phyloP scores from a whole-genome alignment of 2,888 invertebrate species.

The Auanema freiburgensis region DNA sequence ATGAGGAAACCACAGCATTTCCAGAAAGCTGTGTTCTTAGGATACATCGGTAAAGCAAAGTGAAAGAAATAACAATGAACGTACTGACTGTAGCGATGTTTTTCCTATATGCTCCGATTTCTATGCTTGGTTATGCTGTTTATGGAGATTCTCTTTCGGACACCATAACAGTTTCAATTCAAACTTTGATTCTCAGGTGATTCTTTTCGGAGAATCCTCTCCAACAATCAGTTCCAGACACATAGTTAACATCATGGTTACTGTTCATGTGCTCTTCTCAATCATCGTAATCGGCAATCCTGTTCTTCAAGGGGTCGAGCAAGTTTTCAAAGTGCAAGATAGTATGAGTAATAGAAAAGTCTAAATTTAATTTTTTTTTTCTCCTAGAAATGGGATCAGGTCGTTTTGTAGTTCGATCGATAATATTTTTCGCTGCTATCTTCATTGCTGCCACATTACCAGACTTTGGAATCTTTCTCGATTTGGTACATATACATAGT shows the following conservation, averaged over 20 bases:
- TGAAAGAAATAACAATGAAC: background rate
- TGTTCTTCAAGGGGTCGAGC: constrained; percentile 31
- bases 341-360: constrained; percentile 10
- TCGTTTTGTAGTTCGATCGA: constrained; percentile 24
- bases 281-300: constrained; percentile 39
- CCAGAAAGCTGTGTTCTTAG: constrained; percentile 25
- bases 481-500: constrained; percentile 23
- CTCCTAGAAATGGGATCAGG: constrained; percentile 33
- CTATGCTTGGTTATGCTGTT: constrained; percentile 28
- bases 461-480: constrained; percentile 37
- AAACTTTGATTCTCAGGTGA: constrained; percentile 19
- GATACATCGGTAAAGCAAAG: constrained; percentile 26
- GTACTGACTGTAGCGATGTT: constrained; percentile 25
- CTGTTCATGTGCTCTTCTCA: constrained; percentile 37
- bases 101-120: constrained; percentile 32
- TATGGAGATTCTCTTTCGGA: constrained; percentile 34
- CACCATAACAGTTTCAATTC: constrained; percentile 33
- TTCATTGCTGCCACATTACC: constrained; percentile 31
- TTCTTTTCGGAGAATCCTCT: background rate
- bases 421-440: constrained; percentile 31
- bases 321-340: constrained; percentile 29
- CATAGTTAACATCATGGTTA: constrained; percentile 29
- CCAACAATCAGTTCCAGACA: constrained; percentile 3
- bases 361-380: constrained; percentile 1
- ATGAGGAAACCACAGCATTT: constrained; percentile 36